Base-by-base conservation (phyloP, 2,888 invertebrate species). In the Tridacna crocea region DNA sequence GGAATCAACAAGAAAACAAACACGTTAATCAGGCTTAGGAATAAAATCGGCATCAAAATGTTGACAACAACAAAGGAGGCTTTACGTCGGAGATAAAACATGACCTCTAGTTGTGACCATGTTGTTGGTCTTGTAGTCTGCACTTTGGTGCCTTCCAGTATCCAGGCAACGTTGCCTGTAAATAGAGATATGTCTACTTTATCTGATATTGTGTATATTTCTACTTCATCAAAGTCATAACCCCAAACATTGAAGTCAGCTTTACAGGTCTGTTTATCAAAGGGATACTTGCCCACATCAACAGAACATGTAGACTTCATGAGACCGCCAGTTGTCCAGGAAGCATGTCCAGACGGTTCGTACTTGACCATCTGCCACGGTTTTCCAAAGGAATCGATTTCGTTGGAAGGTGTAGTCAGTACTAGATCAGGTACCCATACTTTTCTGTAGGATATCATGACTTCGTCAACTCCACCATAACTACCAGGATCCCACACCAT, bases 361-460 rank as follows among this genome's bases (percentile, higher is more conserved):
- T 70, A 77, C 27, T 75, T 27, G 19, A 87, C 75, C 13, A 74
- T 76, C 46, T 85, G 78, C 77, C 83, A 83, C 48, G 81, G 72
- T 65, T 83, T 68, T 3, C 83, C 87, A 19, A 78, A 61, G 11
- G 77, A 77, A 8, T 80, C 72, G 0, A 84, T 72, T 15, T 85
- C 82, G 27, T 85, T 77, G 0, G 85, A 82, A 0, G 85, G 85
- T 26, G 79, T 88, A 3, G 83, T 66, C 22, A 88, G 55, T 0
- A 88, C 77, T 0, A 88, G 13, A 19, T 86, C 78, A 3, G 88
- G 88, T 55, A 78, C 60, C 88, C 88, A 88, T 13, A 84, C 80
- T 22, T 83, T 26, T n/a, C 24, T 66, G 48, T 74, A 79, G 6
- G 72, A 61, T 22, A 77, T 47, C 19, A 47, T 70, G 3, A 74